Evolutionary conservation across 1,140 invertebrate species (phyloP).

Genomic region (Ostrea edulis): DNA sequence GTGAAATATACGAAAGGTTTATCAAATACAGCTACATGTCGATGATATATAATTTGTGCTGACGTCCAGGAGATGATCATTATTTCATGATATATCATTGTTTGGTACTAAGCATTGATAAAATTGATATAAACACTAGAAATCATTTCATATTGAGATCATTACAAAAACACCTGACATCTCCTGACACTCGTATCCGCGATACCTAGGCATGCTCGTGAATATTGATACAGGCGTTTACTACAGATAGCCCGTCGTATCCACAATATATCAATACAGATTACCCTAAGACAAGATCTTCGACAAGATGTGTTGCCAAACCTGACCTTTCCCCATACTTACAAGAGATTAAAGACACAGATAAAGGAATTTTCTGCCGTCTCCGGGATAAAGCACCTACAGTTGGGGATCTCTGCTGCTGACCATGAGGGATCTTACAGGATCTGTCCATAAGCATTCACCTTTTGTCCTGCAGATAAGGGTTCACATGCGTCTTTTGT

Average conservation of each 20-base stretch:
- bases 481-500: neutral
- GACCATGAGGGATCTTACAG: neutral
- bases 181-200: neutral
- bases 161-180: neutral
- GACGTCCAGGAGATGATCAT: no score
- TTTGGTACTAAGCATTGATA: no score
- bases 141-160: neutral
- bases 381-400: neutral
- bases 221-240: neutral
- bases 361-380: neutral
- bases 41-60: no score
- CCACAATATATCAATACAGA: conserved; percentile 17
- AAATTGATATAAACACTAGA: neutral
- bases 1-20: no score
- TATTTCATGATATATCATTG: no score
- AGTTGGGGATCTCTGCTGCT: neutral
- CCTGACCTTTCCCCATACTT: neutral
- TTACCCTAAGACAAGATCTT: neutral
- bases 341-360: neutral
- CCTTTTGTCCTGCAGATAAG: neutral
- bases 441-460: neutral
- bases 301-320: neutral
- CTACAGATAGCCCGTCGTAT: neutral
- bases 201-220: neutral
- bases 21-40: no score